Conservation (phyloP, 2,113 vertebrate genomes). For the Ancistrus triradiatus region DNA sequence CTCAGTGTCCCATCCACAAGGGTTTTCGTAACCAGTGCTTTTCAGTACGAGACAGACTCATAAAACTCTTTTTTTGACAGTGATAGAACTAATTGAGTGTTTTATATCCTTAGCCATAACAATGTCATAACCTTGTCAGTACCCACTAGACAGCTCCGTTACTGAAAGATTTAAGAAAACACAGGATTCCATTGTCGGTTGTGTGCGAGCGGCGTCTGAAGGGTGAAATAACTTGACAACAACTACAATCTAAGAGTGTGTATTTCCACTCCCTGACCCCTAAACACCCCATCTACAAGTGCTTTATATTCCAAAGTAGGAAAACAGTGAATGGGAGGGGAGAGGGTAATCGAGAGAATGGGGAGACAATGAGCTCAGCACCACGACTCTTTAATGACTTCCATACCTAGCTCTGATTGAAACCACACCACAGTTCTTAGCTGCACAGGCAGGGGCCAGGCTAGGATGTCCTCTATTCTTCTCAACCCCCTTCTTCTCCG, state of each 20-base stretch:
- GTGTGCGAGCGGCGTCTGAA: too few relatives aligned
- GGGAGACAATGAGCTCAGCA: slow-evolving; percentile 71
- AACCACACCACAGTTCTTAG: slow-evolving; percentile 77
- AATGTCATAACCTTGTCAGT: slow-evolving; percentile 21
- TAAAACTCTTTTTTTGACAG: slow-evolving; percentile 30
- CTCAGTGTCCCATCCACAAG: too few relatives aligned
- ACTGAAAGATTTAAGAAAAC: neutral
- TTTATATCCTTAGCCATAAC: slow-evolving; percentile 36
- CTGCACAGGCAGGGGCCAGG: slow-evolving; percentile 57
- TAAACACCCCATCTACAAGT: slow-evolving; percentile 49
- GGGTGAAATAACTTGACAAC: slow-evolving; percentile 43
- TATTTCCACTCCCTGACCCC: slow-evolving; percentile 49
- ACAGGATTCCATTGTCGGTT: too few relatives aligned
- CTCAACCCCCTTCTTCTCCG: slow-evolving; percentile 39
- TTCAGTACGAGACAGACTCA: neutral
- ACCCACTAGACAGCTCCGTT: neutral
- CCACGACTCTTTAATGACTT: slow-evolving; percentile 66
- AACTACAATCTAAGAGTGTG: slow-evolving; percentile 23
- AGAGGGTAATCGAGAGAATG: slow-evolving; percentile 21
- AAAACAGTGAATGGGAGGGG: slow-evolving; percentile 15
- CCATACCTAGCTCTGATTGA: slow-evolving; percentile 74
- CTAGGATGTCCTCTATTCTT: slow-evolving; percentile 52
- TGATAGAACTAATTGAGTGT: slow-evolving; percentile 32
- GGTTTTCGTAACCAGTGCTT: too few relatives aligned
- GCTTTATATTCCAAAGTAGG: slow-evolving; percentile 38